Evolutionary conservation across 2,797 vertebrate genomes (phyloP).

Genomic region (Scolopax rusticola): DNA sequence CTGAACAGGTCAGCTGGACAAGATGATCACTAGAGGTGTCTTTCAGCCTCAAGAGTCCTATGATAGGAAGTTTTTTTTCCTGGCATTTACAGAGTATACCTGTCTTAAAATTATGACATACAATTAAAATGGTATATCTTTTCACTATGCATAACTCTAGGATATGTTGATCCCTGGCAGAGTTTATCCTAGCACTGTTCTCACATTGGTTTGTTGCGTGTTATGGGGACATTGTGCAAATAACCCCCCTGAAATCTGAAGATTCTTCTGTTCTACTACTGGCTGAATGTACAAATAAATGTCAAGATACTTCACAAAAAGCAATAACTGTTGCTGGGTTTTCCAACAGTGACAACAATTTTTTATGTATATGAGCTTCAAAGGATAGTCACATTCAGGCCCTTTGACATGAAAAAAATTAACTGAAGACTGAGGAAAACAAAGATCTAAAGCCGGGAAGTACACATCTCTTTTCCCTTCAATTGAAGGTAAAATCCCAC

Average conservation of each 20-base stretch:
- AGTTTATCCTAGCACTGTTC: neutral
- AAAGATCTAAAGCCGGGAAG: neutral
- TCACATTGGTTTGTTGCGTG: neutral
- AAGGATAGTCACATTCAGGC: neutral
- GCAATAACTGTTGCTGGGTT: neutral
- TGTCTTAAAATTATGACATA: neutral
- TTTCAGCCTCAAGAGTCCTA: neutral
- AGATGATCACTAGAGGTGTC: neutral
- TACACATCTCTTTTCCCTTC: neutral
- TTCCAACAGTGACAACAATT: neutral
- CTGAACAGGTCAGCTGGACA: neutral
- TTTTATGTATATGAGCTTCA: neutral
- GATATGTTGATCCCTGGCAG: neutral
- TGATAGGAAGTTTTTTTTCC: too few relatives aligned
- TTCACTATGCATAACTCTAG: neutral
- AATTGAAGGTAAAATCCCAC: neutral
- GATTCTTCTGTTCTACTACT: neutral
- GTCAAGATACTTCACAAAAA: neutral
- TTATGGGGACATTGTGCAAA: constrained; percentile 19
- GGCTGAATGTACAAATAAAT: constrained; percentile 49
- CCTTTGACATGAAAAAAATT: neutral
- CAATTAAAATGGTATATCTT: constrained; percentile 15
- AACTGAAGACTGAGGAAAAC: neutral
- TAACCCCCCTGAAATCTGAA: neutral
- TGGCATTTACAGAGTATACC: too few relatives aligned